Evolutionary conservation across 2,113 vertebrate genomes (phyloP), one percentile per base, ranked within the genome.

Genomic region (Meriones unguiculatus): DNA sequence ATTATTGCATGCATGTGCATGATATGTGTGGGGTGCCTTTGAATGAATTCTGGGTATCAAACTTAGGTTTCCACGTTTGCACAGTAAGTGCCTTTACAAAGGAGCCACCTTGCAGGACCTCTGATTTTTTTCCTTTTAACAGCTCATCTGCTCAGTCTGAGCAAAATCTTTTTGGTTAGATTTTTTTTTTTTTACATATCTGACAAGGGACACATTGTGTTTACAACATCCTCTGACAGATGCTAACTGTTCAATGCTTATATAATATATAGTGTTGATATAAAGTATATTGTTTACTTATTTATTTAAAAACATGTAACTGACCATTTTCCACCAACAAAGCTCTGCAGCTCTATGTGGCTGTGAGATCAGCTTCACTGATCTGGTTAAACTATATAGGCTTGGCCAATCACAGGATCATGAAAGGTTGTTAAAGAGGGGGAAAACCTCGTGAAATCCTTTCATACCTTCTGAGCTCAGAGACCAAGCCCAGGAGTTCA

Each of bases 261-360:
- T 17, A 41, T 41, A 41, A 65, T 28, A 62, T 38, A 18, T 14
- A 32, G 17, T 2, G 5, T 18, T 52, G 6, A 1, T 41, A 25
- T 38, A 17, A 20, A 38, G 62, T 62, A 5, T 2, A 4, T 70
- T 62, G 41, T 46, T 14, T 13, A 35, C 76, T 17, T 62, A 18
- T 24, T 87, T 41, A 72, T 46, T 18, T 38, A 52, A 38, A 65
- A 69, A 76, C 5, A 1, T 1, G 8, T 64, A 14, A 3, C 5
- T 41, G 32, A 38, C 8, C 24, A 9, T 35, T 24, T 13, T 15
- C 32, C 35, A 32, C 17, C 41, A 25, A 12, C 28, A 32, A 62
- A 64, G 17, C 12, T 35, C 32, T 18, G 9, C 5, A 2, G 17
- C 28, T 3, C 11, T 46, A 46, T 1, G 7, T 24, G 0, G 73